Evolutionary conservation across 2,888 invertebrate genomes (phyloP).

Genomic region (Pollenia griseotomentosa): DNA sequence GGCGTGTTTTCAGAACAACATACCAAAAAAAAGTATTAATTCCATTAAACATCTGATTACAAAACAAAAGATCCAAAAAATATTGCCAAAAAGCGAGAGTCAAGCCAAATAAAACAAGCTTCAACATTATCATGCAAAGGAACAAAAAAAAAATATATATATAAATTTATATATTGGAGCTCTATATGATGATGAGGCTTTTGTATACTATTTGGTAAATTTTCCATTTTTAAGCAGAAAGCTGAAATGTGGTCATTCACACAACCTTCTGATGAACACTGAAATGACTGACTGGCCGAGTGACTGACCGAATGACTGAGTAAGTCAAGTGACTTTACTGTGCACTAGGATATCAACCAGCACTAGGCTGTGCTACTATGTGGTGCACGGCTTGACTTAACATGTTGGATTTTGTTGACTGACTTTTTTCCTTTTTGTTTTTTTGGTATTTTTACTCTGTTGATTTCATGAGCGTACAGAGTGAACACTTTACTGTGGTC

Average conservation of each 20-base stretch:
- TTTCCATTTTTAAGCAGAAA: slow-evolving; percentile 51
- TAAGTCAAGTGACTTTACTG: slow-evolving; percentile 60
- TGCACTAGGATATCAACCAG: slow-evolving; percentile 33
- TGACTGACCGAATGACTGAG: slow-evolving; percentile 29
- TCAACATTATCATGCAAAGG: slow-evolving; percentile 40
- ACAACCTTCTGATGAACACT: slow-evolving; percentile 62
- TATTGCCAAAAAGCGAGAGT: slow-evolving; percentile 15
- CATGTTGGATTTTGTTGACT: slow-evolving; percentile 49
- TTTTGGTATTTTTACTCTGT: slow-evolving; percentile 20
- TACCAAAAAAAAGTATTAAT: background rate
- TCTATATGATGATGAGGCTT: slow-evolving; percentile 21
- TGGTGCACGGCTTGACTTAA: slow-evolving; percentile 40
- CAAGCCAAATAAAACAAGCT: slow-evolving; percentile 14
- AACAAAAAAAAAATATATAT: background rate
- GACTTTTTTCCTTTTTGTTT: background rate
- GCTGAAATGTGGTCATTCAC: slow-evolving; percentile 63
- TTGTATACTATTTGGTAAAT: slow-evolving; percentile 12
- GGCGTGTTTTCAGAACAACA: background rate
- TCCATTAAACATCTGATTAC: slow-evolving; percentile 32
- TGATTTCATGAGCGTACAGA: slow-evolving; percentile 52
- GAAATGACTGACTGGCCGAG: slow-evolving; percentile 38
- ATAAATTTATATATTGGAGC: slow-evolving; percentile 22
- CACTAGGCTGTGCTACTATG: background rate
- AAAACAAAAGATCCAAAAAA: slow-evolving; percentile 1
- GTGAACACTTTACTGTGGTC: slow-evolving; percentile 19